Percentiles rank a stretch among this genome's conserved stretches.
These are phyloP conservation scores for Lepus americanus DNA, from an alignment of 2,113 vertebrate species.

Conservation along the genomic window DNA sequence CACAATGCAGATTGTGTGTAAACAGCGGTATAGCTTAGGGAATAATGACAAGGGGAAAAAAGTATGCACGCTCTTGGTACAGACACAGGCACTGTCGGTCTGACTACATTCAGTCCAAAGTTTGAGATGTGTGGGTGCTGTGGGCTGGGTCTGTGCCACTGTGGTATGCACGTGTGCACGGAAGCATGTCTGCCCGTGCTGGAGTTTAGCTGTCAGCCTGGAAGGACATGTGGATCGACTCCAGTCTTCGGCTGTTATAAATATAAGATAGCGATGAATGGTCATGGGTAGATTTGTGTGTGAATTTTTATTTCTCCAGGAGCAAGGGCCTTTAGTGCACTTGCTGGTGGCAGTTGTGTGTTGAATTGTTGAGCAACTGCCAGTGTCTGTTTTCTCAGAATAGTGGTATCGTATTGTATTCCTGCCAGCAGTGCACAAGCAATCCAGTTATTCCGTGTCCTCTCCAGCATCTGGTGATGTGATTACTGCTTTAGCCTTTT, in stretches of 20 bases:
- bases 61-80: background rate
- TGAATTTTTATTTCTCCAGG: background rate
- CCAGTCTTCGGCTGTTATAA: background rate
- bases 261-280: background rate
- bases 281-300: background rate
- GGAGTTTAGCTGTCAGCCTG: background rate
- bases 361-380: constrained; percentile 19
- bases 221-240: background rate
- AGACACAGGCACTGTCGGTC: background rate
- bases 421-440: background rate
- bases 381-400: background rate
- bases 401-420: background rate
- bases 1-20: background rate
- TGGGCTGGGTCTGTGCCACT: background rate
- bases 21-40: background rate
- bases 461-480: background rate
- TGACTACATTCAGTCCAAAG: background rate
- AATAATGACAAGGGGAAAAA: background rate
- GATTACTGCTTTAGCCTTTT: background rate
- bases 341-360: background rate
- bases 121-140: background rate
- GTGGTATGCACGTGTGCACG: background rate
- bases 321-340: background rate
- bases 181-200: fast-evolving
- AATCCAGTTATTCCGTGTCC: background rate